Percentiles rank a stretch among this genome's conserved stretches.
Conservation (phyloP, 2,797 vertebrate species). For the Octomys mimax region DNA sequence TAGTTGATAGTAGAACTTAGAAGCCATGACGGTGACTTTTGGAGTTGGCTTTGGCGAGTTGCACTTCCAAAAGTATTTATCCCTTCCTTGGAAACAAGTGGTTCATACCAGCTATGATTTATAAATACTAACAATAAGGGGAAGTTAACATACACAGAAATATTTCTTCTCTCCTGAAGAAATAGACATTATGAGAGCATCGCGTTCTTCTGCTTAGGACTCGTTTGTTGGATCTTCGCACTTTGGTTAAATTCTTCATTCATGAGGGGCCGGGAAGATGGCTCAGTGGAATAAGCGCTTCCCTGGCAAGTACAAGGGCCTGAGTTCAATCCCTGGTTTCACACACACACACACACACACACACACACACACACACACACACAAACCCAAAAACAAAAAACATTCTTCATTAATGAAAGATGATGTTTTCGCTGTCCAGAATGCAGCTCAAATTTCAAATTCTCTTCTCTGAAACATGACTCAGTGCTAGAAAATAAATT, state of each 20-base stretch:
- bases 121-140: constrained; percentile 41
- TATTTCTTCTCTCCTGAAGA: neutral
- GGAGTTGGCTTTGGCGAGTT: neutral
- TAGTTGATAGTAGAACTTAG: constrained; percentile 25
- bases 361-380: too few species aligned
- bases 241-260: neutral
- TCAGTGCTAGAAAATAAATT: constrained; percentile 32
- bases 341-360: too few species aligned
- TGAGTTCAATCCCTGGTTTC: too few species aligned
- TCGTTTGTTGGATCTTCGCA: neutral
- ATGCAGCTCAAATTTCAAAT: neutral
- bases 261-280: neutral
- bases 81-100: neutral
- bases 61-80: constrained; percentile 23
- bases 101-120: neutral
- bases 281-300: too few species aligned
- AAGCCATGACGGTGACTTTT: neutral
- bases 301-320: too few species aligned
- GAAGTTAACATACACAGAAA: neutral
- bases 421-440: constrained; percentile 8
- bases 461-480: neutral
- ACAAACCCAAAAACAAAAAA: too few species aligned
- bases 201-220: neutral
- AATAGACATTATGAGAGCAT: constrained; percentile 2
- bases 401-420: neutral